Evolutionary conservation across 2,888 invertebrate species (phyloP).

Genomic region (Pasiphila rectangulata): DNA sequence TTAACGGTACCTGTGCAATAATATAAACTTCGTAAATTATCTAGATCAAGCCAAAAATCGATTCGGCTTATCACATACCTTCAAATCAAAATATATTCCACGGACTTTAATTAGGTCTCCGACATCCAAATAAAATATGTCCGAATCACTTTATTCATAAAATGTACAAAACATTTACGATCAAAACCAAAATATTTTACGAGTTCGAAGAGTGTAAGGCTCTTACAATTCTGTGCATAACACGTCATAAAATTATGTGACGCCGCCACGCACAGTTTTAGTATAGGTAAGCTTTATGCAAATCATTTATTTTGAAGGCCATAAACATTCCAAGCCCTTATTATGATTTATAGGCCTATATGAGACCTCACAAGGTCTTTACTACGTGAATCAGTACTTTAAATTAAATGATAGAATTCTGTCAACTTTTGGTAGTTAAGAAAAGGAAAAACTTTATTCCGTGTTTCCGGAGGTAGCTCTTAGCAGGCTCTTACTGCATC

Average conservation of each 20-base stretch:
- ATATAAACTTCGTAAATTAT: no score
- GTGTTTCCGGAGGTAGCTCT: no score
- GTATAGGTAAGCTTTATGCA: constrained; percentile 42
- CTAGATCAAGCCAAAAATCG: no score
- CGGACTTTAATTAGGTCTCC: constrained; percentile 17
- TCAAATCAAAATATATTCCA: not conserved
- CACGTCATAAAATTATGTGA: constrained; percentile 51
- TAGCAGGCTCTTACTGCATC: no score
- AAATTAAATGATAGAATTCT: constrained; percentile 5
- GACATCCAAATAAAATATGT: constrained; percentile 14
- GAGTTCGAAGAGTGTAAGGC: constrained; percentile 29
- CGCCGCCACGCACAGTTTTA: constrained; percentile 41
- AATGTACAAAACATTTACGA: constrained; percentile 29
- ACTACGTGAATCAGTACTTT: constrained; percentile 16
- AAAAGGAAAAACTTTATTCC: no score
- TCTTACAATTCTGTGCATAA: constrained; percentile 44
- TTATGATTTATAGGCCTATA: constrained; percentile 32
- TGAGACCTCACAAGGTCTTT: constrained; percentile 21
- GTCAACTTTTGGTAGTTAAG: no score
- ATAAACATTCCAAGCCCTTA: constrained; percentile 28
- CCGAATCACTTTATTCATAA: constrained; percentile 9
- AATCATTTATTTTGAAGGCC: constrained; percentile 36
- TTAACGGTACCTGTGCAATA: no score
- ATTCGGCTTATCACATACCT: no score
- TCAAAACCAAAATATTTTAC: constrained; percentile 43